Evolutionary conservation across 1,140 invertebrate species (phyloP).

Genomic region (Macrotrachela quadricornifera): DNA sequence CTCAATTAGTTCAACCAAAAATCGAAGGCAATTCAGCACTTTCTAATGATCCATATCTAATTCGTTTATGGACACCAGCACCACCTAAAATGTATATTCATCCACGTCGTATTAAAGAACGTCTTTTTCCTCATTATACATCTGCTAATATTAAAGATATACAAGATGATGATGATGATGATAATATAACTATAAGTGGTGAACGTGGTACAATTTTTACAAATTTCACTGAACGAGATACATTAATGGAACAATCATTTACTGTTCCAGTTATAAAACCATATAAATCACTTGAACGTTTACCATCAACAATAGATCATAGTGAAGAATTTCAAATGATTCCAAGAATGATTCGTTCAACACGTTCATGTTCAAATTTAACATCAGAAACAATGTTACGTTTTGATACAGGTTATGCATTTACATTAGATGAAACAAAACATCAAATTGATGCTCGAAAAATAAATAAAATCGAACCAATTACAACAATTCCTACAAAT

Average conservation of each 20-base stretch:
- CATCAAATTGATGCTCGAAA: no score
- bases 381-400: no score
- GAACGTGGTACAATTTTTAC: slow-evolving; percentile 7
- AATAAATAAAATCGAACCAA: no score
- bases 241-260: slow-evolving; percentile 10
- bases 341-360: no score
- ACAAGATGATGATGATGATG: slow-evolving; percentile 9
- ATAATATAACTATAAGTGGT: slow-evolving; percentile 10
- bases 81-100: slow-evolving; percentile 26
- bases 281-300: neutral
- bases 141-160: neutral
- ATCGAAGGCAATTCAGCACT: neutral
- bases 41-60: neutral
- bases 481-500: no score
- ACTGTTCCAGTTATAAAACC: neutral
- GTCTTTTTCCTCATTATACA: slow-evolving; percentile 23
- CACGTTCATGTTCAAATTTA: no score
- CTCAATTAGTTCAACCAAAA: neutral
- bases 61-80: slow-evolving; percentile 25
- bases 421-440: no score
- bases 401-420: no score
- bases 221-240: slow-evolving; percentile 8
- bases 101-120: slow-evolving; percentile 20
- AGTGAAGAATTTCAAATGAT: no score
- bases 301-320: neutral